A percentile compares a stretch with the other conserved stretches of the same genome.
Evolutionary conservation across 1,140 invertebrate genomes (phyloP).

Genomic region (Proctacanthus coquilletti): DNA sequence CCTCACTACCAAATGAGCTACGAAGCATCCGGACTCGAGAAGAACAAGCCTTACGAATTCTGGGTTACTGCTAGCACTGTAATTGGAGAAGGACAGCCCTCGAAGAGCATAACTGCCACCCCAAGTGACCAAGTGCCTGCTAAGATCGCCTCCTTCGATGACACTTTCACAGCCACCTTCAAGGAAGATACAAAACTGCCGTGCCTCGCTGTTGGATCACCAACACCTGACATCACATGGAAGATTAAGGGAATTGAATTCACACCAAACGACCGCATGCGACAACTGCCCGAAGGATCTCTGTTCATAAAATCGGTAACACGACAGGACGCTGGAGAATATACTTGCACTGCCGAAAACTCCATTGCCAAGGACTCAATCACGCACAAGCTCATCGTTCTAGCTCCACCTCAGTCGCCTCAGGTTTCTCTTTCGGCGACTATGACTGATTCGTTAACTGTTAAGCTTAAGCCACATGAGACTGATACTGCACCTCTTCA

Average conservation of each 20-base stretch:
- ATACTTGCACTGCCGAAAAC: constrained; percentile 84
- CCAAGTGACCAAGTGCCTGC: constrained; percentile 78
- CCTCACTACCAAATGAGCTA: constrained; percentile 52
- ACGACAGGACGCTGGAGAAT: constrained; percentile 77
- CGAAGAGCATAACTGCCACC: constrained; percentile 66
- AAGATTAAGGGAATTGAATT: constrained; percentile 43
- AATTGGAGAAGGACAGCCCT: constrained; percentile 81
- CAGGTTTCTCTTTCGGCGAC: constrained; percentile 62
- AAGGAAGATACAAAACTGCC: constrained; percentile 83
- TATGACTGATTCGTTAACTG: constrained; percentile 66
- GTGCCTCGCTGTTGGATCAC: constrained; percentile 79
- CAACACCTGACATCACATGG: constrained; percentile 77
- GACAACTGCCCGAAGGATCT: constrained; percentile 74
- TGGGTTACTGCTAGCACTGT: constrained; percentile 89
- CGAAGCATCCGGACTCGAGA: constrained; percentile 69
- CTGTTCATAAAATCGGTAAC: constrained; percentile 78
- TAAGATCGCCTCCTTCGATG: constrained; percentile 83
- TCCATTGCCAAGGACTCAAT: constrained; percentile 82
- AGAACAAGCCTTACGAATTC: constrained; percentile 74
- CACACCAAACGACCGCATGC: constrained; percentile 48
- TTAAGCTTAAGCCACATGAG: constrained; percentile 62
- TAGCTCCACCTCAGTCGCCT: constrained; percentile 71
- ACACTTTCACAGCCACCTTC: constrained; percentile 75
- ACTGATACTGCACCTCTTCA: constrained; percentile 59
- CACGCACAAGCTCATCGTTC: constrained; percentile 74